These are phyloP conservation scores for Brachionus rotundiformis DNA, from an alignment of 1,140 invertebrate species.

Conservation along the genomic window DNA sequence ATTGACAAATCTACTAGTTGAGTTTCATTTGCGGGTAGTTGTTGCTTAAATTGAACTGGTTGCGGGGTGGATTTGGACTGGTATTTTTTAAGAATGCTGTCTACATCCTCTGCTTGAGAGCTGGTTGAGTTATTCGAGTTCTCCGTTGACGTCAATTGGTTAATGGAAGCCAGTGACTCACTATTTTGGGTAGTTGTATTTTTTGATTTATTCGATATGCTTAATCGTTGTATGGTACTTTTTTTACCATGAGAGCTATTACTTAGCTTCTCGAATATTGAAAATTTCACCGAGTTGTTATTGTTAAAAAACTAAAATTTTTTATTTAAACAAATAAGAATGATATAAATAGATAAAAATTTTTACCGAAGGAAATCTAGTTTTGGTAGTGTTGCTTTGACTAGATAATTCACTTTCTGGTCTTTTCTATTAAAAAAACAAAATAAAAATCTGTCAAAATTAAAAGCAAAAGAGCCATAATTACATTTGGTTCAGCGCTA, in stretches of 20 bases:
- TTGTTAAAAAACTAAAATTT: conserved; percentile 42
- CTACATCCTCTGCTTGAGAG: conserved; percentile 52
- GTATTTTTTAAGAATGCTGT: conserved; percentile 52
- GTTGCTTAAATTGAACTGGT: not conserved
- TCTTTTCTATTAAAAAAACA: not conserved
- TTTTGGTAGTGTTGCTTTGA: not conserved
- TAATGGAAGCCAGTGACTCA: not conserved
- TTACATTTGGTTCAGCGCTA: conserved; percentile 30
- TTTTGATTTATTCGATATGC: not conserved
- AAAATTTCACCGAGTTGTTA: conserved; percentile 16
- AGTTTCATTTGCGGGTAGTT: conserved; percentile 52
- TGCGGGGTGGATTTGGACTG: not conserved
- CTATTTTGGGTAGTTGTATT: not conserved
- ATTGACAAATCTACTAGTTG: conserved; percentile 54
- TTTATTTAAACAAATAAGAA: not conserved
- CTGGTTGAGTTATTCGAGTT: not conserved
- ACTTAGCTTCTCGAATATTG: conserved; percentile 34
- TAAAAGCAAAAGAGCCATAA: not conserved
- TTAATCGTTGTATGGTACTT: not conserved
- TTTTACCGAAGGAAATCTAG: conserved; percentile 36
- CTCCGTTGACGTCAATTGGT: not conserved
- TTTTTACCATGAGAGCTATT: conserved; percentile 15
- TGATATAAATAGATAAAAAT: not conserved
- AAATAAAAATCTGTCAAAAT: not conserved
- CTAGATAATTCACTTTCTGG: not conserved